These are phyloP conservation scores for Choloepus didactylus DNA, from an alignment of 2,797 vertebrate genomes.

Conservation along the genomic window DNA sequence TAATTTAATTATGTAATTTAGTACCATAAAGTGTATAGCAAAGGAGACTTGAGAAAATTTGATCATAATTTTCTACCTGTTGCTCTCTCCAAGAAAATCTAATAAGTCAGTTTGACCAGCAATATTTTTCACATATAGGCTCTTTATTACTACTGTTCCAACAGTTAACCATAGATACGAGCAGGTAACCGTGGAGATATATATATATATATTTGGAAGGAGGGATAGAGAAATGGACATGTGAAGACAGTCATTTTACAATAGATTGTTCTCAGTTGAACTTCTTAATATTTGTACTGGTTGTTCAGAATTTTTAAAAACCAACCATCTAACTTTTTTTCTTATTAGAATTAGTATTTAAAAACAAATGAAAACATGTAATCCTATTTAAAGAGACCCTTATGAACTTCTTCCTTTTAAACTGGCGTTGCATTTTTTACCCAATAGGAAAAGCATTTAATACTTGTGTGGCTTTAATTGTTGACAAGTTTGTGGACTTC, in stretches of 20 bases:
- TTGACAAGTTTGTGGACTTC: conserved; percentile 36
- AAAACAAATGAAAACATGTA: conserved; percentile 16
- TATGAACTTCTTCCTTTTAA: conserved; percentile 44
- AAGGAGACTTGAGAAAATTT: conserved; percentile 43
- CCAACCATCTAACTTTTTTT: conserved; percentile 17
- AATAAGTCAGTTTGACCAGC: not conserved
- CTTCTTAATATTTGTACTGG: not conserved
- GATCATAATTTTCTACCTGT: not conserved
- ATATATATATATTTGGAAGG: conserved; percentile 31
- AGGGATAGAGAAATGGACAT: not conserved
- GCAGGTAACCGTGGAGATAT: too few relatives aligned
- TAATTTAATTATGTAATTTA: conserved; percentile 50
- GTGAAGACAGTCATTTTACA: not conserved
- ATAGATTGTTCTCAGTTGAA: not conserved
- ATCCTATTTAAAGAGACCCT: conserved; percentile 40
- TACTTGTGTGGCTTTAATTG: conserved; percentile 22
- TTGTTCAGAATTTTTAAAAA: conserved; percentile 46
- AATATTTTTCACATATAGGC: not conserved
- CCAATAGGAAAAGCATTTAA: not conserved
- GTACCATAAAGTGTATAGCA: not conserved
- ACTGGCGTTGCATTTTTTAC: not conserved
- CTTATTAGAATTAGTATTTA: conserved; percentile 48
- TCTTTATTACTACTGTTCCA: not conserved
- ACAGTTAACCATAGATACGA: not conserved
- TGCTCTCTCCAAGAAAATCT: conserved; percentile 18